Evolutionary conservation across 2,888 invertebrate species (phyloP), one percentile per base, ranked within the genome.

Genomic region (Choristoneura rosaceana): DNA sequence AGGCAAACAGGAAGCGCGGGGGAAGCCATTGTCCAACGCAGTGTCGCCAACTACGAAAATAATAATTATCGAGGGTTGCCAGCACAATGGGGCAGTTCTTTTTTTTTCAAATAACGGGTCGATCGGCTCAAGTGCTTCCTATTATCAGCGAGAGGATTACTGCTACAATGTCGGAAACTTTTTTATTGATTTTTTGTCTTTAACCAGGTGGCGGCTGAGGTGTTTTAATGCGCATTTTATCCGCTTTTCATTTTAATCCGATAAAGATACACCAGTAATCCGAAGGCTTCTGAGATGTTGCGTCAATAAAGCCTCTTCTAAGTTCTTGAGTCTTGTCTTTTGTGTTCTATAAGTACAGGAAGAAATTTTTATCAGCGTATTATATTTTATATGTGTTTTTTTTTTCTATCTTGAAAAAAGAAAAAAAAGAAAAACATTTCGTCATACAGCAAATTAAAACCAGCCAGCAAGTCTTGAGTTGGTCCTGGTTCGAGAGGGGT

Each of bases 11-110:
- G 93, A 93, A 93, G 89, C 87, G 89, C 87, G 89, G 85, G 90
- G 87, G 87, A 82, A 80, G 78, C 79, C 87, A 93, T 93, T 92
- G 93, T 93, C 84, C 87, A 87, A 79, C 79, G 82, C 91, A 88
- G 91, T 93, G 93, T 94, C 92, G 92, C 93, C 92, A 92, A 92
- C 92, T 92, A 92, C 90, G 90, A 93, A 93, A 93, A 94, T 93
- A 93, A 93, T 93, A 93, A 94, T 93, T 93, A 93, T 92, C 90
- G 87, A 87, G 93, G 93, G 93, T 83, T 89, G 89, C 84, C 83
- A 84, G 78, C 80, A 92, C 91, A 91, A 93, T 90, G 76, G 89
- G 78, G 78, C 78, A 69, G 74, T 80, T 85, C 87, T 89, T 43
- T 91, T 43, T 91, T 87, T 85, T 87, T 84, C 84, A 86, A 91